Evolutionary conservation across 2,888 invertebrate species (phyloP), one percentile per base, ranked within the genome.

Genomic region (Hypselothyrea guttata): DNA sequence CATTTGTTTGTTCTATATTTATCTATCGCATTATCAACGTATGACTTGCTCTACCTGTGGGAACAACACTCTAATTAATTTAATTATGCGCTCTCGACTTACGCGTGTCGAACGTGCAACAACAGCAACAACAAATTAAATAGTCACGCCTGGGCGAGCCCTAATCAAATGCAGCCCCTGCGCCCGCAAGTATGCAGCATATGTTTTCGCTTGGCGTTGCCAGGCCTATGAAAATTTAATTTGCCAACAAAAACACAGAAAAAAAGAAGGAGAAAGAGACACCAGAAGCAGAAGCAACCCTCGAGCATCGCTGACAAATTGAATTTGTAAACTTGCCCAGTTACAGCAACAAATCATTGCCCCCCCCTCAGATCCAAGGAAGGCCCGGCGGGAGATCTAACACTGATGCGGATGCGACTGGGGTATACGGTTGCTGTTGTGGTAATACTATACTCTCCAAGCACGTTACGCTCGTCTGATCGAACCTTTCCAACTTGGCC

Each of bases 41-140:
- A 37, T 30, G 48, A 67, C 51, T 66, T 60, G 54, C 52, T 52
- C 63, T 78, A 83, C 84, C 85, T 81, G 81, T 85, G 85, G 81
- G 81, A 84, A 63, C 72, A 46, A 47, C 72, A 68, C 86, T 77
- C 71, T 85, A 85, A 84, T 84, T 84, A 86, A 84, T 72, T 84
- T 85, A 85, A 84, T 84, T 84, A 84, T 84, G 67, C 65, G 68
- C 74, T 75, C 73, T 83, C 75, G 68, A 71, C 75, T 74, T 60
- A 71, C 84, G 84, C 84, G 78, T 82, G 84, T 74, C 84, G 75
- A 77, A 22, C 74, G 61, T n/a, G 31, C 72, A 67, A 31, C 62
- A 42, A 44, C 52, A 45, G 37, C 42, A 65, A 42, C 47, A 68
- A 57, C 65, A 68, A 81, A 82, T 82, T 82, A 81, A 84, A 85